phyloP scores from a whole-genome alignment of 1,140 invertebrate species.

The Drosophila sulfurigaster region DNA sequence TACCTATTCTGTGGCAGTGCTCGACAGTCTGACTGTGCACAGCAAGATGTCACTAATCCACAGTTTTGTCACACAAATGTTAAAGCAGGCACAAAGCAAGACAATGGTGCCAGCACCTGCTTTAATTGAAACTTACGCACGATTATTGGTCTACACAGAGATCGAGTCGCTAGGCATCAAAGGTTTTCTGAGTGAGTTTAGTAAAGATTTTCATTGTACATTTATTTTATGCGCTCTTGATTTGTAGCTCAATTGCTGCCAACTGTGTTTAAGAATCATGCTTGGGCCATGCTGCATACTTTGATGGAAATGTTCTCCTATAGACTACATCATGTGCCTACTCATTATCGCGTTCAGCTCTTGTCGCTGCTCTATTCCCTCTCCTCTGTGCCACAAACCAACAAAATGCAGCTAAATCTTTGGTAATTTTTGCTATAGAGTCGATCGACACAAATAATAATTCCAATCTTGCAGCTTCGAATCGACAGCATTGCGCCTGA shows the following conservation, averaged over 20 bases:
- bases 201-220: background rate
- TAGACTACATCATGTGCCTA: constrained; percentile 97
- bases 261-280: constrained; percentile 95
- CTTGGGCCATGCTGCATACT: constrained; percentile 97
- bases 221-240: background rate
- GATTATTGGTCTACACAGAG: constrained; percentile 97
- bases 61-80: constrained; percentile 82
- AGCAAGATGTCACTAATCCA: constrained; percentile 99
- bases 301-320: constrained; percentile 98
- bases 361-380: constrained; percentile 95
- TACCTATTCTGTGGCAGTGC: constrained; percentile 95
- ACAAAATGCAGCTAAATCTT: constrained; percentile 97
- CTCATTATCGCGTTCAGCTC: constrained; percentile 96
- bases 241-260: constrained; percentile 92
- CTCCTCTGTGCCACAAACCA: constrained; percentile 95
- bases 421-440: constrained; percentile 85
- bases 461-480: constrained; percentile 88
- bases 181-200: constrained; percentile 95
- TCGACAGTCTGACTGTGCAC: constrained; percentile 98
- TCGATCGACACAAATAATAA: constrained; percentile 73
- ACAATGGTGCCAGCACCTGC: constrained; percentile 93
- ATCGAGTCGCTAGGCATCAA: constrained; percentile 98
- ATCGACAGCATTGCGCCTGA: constrained; percentile 95
- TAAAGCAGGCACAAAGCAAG: constrained; percentile 88
- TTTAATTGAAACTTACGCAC: constrained; percentile 97